Base-by-base conservation (phyloP, 2,888 invertebrate species). In the Apamea anceps region DNA sequence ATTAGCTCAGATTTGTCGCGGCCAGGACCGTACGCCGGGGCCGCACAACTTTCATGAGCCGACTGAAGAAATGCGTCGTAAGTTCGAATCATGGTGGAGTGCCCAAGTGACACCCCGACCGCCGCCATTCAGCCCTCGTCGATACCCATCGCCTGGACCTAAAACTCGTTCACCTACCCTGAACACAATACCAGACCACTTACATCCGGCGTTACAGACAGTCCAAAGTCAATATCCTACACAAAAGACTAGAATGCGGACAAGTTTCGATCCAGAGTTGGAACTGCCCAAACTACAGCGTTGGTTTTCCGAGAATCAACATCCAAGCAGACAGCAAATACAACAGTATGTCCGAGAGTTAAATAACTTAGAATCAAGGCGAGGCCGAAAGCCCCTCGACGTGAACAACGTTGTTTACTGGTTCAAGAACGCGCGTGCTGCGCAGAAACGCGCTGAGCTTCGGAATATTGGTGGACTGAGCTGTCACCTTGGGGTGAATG, bases 351-450 rank as follows among this genome's bases (percentile, higher is more conserved):
- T 99, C 79, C 98, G 98, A 90, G 99, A 99, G 93, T 96, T 99
- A 87, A 99, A 99, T 94, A 98, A 98, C 81, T 96, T 99, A 85
- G 99, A 99, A 92, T 99, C 99, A 74, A 97, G 99, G 66, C 97
- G 99, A 75, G 99, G 99, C 1, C 97, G 99, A 72, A 99, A 99
- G 92, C 99, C 99, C 0, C 97, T 99, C 75, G 99, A 99, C 95
- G 98, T 99, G 8, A 99, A 99, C 93, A 99, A 99, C 93, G 99
- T 99, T 28, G 99, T 99, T 28, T 99, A 99, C 92, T 99, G 99
- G 99, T 99, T 99, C 96, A 99, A 99, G 94, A 99, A 99, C 93
- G 99, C 99, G 0, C 97, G 99, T 75, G 99, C 99, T 1, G 99
- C 99, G 1, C 99, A 99, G 93, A 99, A 99, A 92, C 97, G 99